Base-by-base conservation (phyloP, 1,140 invertebrate species). In the Parapsyche elsis region DNA sequence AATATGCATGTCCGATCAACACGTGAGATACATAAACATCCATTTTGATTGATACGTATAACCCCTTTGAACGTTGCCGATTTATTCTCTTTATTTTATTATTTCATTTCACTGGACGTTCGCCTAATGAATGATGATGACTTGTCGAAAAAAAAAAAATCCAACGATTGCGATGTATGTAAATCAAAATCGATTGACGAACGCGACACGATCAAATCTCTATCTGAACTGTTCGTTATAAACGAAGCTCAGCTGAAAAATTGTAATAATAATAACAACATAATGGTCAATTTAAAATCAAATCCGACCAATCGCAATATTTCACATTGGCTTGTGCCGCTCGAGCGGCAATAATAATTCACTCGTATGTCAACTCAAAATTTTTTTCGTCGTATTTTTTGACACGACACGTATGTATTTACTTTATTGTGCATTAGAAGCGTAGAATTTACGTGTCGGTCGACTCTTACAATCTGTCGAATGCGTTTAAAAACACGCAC, bases 1-100 rank as follows among this genome's bases (percentile, higher is more conserved):
- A 78, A 71, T 57, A 57, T 78, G 67, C 46, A 71, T 57, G 59
- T 77, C 57, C 59, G 75, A 77, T 77, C 59, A 77, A 77, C 75
- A 77, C 75, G 75, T 64, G 75, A 53, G 59, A 59, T 46, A 77
- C 57, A 59, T 26, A 67, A 24, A 57, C 46, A 57, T 75, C 14
- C 49, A n/a, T 23, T 64, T 77, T 77, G 75, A 77, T 77, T 64
- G 57, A 64, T 77, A 77, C 75, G 44, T 76, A 76, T 76, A 38
- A 73, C 75, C 30, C 44, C 57, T 67, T 77, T 77, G 75, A 77
- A 64, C 53, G 75, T 57, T 75, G 73, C 73, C 73, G 73, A 75
- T 75, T 75, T 75, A 19, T 46, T 53, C 49, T 53, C 49, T 53
- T 53, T 53, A 14, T 53, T 53, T 53, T 53, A 53, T 53, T 53